Base-by-base conservation (phyloP, 2,113 vertebrate genomes). In the Notiomystis cincta region DNA sequence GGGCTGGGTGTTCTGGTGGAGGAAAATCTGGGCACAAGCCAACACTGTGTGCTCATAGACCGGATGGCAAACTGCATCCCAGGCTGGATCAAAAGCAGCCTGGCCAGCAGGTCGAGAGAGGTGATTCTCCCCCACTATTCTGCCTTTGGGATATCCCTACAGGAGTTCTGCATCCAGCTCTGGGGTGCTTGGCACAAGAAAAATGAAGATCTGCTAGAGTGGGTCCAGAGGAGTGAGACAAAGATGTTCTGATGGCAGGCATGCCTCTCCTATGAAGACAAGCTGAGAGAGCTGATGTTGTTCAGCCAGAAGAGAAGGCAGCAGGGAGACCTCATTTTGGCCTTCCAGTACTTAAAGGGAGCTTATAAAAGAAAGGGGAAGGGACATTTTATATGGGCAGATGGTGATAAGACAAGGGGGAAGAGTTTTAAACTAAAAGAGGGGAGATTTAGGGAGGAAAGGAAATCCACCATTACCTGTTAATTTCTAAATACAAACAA, bases 11-110 rank as follows among this genome's bases (percentile, higher is more conserved):
- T 53, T 53, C 28, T 47, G 45, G 28, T 40, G 38, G 17, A 12
- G 35, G 30, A 35, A 53, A 53, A 75, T 28, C 20, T 60, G 38
- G 18, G 6, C 38, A 8, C 31, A 38, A 82, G 54, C 16, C 28
- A 38, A 6, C 24, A n/a, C 28, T 18, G 24, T 21, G 13, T 0
- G 0, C 33, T 58, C 11, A 27, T 5, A 44, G 37, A 40, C 24
- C 24, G 53, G 28, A 25, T 22, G 13, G 31, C 18, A 31, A 64
- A 0, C 14, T 31, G 40, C 57, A 42, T 42, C 21, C 42, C 18
- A 10, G 61, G 6, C n/a, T 38, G 13, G 19, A 38, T 45, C 7
- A 21, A 45, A 58, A 82, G 33, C 28, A 27, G 23, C 0, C 0
- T 38, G 69, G 37, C 23, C 33, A 51, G 65, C 51, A 73, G 37